Evolutionary conservation across 2,888 invertebrate genomes (phyloP), one percentile per base, ranked within the genome.

Genomic region (Zhuqinia jingwanae): DNA sequence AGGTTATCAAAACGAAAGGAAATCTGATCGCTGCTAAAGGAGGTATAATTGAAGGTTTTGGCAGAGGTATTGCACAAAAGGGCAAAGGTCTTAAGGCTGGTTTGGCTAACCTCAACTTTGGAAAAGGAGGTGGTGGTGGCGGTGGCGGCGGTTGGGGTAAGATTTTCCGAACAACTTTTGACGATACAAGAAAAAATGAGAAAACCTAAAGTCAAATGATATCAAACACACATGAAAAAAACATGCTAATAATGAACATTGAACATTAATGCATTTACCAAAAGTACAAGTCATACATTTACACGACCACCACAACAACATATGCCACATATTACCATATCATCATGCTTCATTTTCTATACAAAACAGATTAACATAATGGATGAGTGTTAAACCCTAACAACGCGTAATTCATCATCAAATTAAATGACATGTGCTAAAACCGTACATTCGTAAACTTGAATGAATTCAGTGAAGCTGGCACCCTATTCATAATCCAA

Each of bases 1-100:
- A 97, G 92, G 93, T 97, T 36, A 95, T 97, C 91, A 97, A 97
- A 93, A 97, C 96, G 58, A 95, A 96, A 79, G 97, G 97, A 13
- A 94, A 95, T 91, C 92, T 96, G 70, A 95, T 96, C 85, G 94
- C 95, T 15, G 94, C 94, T 22, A 95, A 96, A 91, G 97, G 97
- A 85, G 96, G 97, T 89, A 95, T 95, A 6, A 95, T 97, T 89
- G 95, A 96, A 79, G 95, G 95, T 91, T 93, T 96, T 20, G 97
- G 97, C 53, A 96, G 96, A 92, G 95, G 95, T 90, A 95, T 97
- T 80, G 96, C 96, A 58, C 94, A 95, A 88, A 96, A 96, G 30
- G 96, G 90, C 80, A 90, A 90, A 88, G 89, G 89, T 78, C 88
- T 90, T 47, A 90, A 90, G 83, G 87, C 89, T 75, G 90, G 90